Conservation (phyloP, 2,797 vertebrate genomes). For the Lacerta bilineata region DNA sequence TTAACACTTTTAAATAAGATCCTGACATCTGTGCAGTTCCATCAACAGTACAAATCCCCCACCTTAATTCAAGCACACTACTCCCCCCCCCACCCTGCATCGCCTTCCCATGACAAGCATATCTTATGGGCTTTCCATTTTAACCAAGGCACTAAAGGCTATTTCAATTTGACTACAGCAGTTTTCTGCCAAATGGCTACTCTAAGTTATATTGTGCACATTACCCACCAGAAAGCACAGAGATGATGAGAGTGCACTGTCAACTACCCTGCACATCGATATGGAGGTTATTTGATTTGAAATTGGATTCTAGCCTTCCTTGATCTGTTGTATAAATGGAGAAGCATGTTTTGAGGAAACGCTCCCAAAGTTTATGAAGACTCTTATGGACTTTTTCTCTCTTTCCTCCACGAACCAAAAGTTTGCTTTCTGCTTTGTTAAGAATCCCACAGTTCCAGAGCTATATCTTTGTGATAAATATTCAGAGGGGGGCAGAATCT, state of each 20-base stretch:
- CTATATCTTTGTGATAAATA: slow-evolving; percentile 72
- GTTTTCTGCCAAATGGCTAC: slow-evolving; percentile 82
- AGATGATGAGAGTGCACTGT: slow-evolving; percentile 78
- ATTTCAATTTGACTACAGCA: slow-evolving; percentile 81
- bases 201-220: slow-evolving; percentile 76
- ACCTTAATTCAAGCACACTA: slow-evolving; percentile 74
- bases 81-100: slow-evolving; percentile 61
- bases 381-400: slow-evolving; percentile 10
- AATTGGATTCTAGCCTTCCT: slow-evolving; percentile 82
- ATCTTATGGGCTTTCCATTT: slow-evolving; percentile 75
- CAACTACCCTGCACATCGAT: slow-evolving; percentile 77
- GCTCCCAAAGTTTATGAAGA: slow-evolving; percentile 75
- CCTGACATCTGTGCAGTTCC: slow-evolving; percentile 60
- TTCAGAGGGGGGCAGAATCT: slow-evolving; percentile 68
- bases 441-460: slow-evolving; percentile 40
- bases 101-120: slow-evolving; percentile 70
- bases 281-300: slow-evolving; percentile 84
- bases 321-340: slow-evolving; percentile 81
- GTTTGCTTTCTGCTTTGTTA: slow-evolving; percentile 68
- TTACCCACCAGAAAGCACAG: slow-evolving; percentile 81
- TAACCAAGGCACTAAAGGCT: slow-evolving; percentile 78
- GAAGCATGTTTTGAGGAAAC: slow-evolving; percentile 73
- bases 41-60: slow-evolving; percentile 56
- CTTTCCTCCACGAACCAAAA: background rate
- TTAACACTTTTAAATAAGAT: slow-evolving; percentile 77